Evolutionary conservation across 2,888 invertebrate genomes (phyloP), one percentile per base, ranked within the genome.

Genomic region (Apamea crenata): DNA sequence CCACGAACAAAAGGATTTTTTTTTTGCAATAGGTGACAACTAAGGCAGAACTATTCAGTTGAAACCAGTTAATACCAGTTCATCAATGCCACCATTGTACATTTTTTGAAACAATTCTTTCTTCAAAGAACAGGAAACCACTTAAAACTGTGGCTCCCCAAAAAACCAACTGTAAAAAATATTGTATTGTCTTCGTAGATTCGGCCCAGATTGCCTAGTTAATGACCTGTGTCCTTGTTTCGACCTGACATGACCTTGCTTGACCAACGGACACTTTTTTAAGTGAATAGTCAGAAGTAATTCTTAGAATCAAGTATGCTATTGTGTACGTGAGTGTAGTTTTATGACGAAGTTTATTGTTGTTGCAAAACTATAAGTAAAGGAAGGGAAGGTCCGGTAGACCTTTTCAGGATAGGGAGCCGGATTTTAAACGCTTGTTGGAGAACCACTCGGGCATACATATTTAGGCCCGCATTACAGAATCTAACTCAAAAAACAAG

Each of bases 221-320:
- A 81, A 70, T 82, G 86, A 86, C 77, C 76, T 73, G 29, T 53
- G 87, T 77, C 85, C 81, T 87, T 87, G 74, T 63, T n/a, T 18
- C 5, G 74, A 83, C 86, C 84, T 67, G 59, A 7, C 25, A n/a
- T 59, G 65, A 82, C 85, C 78, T 84, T 86, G 21, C n/a, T 7
- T 61, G 47, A 84, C 61, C 36, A 67, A 56, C 53, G 29, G 61
- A 25, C 71, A 67, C 21, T 80, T 84, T 70, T 81, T 61, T 40
- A 29, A 32, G 6, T 36, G 8, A 65, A 16, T 5, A n/a, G 21
- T 36, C 36, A 56, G 70, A 84, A 53, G 67, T 53, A 44, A 71
- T 79, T 84, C 80, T 29, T 36, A 25, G 71, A 71, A 81, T 36
- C 29, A 18, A 53, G 16, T 6, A 18, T 44, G 40, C 25, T 29